These are phyloP conservation scores for Lepidothrix coronata DNA, from an alignment of 2,113 vertebrate genomes.

Conservation along the genomic window DNA sequence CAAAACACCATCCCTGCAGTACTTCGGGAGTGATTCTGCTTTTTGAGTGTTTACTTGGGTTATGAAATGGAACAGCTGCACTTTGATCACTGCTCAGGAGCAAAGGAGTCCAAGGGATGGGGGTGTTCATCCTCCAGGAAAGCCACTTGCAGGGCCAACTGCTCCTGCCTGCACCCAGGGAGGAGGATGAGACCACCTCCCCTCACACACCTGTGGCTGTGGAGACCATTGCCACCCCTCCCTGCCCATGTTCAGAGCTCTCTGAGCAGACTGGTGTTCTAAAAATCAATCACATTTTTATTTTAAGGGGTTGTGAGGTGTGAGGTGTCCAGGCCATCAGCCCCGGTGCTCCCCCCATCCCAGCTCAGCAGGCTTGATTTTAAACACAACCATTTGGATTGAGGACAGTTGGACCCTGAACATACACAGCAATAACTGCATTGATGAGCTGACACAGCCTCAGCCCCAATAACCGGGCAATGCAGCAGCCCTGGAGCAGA, in stretches of 20 bases:
- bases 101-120: background rate
- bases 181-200: background rate
- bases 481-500: background rate
- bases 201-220: rapidly evolving
- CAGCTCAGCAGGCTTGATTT: background rate
- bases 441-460: background rate
- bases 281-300: background rate
- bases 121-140: background rate
- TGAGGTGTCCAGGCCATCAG: background rate
- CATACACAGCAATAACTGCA: rapidly evolving
- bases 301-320: background rate
- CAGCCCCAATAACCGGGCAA: background rate
- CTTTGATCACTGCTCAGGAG: background rate
- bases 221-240: rapidly evolving
- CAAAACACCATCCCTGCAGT: background rate
- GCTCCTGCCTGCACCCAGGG: background rate
- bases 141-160: background rate
- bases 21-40: background rate
- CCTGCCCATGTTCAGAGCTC: rapidly evolving
- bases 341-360: rapidly evolving
- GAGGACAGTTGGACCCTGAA: background rate
- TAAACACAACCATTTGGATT: rapidly evolving
- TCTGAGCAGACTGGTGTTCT: rapidly evolving
- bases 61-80: background rate
- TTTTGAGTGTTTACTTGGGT: background rate